Percentiles rank a stretch among this genome's conserved stretches.
Conservation (phyloP, 2,888 invertebrate species). For the Hyposoter didymator region DNA sequence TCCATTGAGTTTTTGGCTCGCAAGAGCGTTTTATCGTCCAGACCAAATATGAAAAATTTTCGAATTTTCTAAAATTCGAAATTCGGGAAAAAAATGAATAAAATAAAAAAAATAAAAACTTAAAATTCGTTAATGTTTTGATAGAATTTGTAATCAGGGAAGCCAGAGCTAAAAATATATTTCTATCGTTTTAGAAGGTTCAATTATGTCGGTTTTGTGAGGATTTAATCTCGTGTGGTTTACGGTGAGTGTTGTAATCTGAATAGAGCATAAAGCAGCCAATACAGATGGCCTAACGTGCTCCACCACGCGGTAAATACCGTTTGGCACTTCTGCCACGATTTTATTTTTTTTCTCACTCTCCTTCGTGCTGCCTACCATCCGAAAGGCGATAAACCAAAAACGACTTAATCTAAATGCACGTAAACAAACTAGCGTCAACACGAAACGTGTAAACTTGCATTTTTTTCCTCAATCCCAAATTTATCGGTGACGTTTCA, state of each 20-base stretch:
- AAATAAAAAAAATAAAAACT: no score
- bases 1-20: no score
- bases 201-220: slow-evolving; percentile 40
- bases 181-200: background rate
- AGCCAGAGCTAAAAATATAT: background rate
- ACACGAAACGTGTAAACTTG: slow-evolving; percentile 42
- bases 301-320: slow-evolving; percentile 81
- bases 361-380: slow-evolving; percentile 37
- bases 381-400: slow-evolving; percentile 42
- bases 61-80: no score
- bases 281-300: slow-evolving; percentile 83
- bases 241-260: slow-evolving; percentile 78
- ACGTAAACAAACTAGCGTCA: slow-evolving; percentile 18
- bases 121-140: background rate
- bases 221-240: slow-evolving; percentile 74
- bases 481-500: slow-evolving; percentile 16
- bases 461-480: slow-evolving; percentile 51
- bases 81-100: no score
- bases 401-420: slow-evolving; percentile 36
- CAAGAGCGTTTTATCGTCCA: no score
- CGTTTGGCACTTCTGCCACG: slow-evolving; percentile 63
- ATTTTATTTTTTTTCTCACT: slow-evolving; percentile 41
- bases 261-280: slow-evolving; percentile 82
- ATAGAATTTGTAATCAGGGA: background rate
- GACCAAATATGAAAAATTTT: no score